These are phyloP conservation scores for Pantelozetes paolii DNA, from an alignment of 2,888 invertebrate species.

Conservation along the genomic window DNA sequence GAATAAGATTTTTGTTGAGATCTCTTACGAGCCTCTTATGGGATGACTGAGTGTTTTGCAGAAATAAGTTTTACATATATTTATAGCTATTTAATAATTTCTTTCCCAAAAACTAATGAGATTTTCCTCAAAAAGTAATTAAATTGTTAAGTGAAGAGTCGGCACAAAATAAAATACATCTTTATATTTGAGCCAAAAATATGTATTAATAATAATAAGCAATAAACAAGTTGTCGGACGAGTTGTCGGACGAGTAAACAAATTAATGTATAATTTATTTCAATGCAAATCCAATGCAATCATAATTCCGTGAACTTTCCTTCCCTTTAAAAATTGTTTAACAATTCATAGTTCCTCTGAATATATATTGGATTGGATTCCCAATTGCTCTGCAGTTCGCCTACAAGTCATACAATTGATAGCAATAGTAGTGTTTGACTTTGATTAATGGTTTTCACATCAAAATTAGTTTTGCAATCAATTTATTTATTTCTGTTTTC, in stretches of 20 bases:
- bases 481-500: not conserved
- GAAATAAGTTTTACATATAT: not conserved
- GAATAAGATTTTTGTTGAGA: too few relatives aligned
- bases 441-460: slow-evolving; percentile 22
- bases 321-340: slow-evolving; percentile 33
- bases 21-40: too few relatives aligned
- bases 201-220: not conserved
- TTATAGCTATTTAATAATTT: not conserved
- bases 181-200: too few relatives aligned
- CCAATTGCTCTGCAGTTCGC: not conserved
- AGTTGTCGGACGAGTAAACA: not conserved
- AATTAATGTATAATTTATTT: slow-evolving; percentile 29
- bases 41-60: too few relatives aligned
- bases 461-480: slow-evolving; percentile 17
- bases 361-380: slow-evolving; percentile 17
- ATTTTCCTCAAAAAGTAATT: slow-evolving; percentile 8
- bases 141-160: not conserved
- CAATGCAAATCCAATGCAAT: slow-evolving; percentile 2
- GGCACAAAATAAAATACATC: too few relatives aligned
- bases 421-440: not conserved
- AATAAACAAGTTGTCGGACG: not conserved
- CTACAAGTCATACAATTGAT: slow-evolving; percentile 3
- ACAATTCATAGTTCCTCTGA: slow-evolving; percentile 26
- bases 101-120: not conserved
- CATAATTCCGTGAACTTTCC: slow-evolving; percentile 29